Conservation (phyloP, 2,888 invertebrate species). For the Bembecia ichneumoniformis region DNA sequence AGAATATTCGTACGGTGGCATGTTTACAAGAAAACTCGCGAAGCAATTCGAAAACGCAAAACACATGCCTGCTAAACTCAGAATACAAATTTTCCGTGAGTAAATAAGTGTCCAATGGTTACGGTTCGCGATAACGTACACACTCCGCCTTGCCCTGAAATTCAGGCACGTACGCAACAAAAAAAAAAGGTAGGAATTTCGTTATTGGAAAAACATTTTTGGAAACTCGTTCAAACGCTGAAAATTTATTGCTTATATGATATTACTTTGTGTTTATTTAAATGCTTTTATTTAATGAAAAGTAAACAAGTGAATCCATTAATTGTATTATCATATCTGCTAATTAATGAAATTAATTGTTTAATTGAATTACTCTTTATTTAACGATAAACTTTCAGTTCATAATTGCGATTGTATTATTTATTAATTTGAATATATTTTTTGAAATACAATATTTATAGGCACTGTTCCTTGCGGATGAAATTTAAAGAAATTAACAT, state of each 20-base stretch:
- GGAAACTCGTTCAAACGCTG: conserved; percentile 7
- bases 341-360: no score
- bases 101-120: conserved; percentile 18
- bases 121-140: conserved; percentile 16
- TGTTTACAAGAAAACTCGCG: neutral
- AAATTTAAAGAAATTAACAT: no score
- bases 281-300: no score
- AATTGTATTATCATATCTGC: no score
- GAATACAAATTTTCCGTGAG: conserved; percentile 13
- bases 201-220: conserved; percentile 30
- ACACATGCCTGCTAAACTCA: conserved; percentile 7
- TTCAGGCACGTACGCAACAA: conserved; percentile 18
- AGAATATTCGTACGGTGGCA: neutral
- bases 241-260: neutral
- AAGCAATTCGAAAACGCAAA: conserved; percentile 1
- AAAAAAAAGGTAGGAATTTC: conserved; percentile 21
- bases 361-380: no score
- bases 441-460: no score
- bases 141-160: conserved; percentile 9
- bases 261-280: no score
- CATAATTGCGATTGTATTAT: no score
- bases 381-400: no score
- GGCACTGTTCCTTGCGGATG: no score
- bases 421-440: no score
- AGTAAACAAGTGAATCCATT: no score